Conservation (phyloP, 1,140 invertebrate species). For the Ceratoteleas bidentatus region DNA sequence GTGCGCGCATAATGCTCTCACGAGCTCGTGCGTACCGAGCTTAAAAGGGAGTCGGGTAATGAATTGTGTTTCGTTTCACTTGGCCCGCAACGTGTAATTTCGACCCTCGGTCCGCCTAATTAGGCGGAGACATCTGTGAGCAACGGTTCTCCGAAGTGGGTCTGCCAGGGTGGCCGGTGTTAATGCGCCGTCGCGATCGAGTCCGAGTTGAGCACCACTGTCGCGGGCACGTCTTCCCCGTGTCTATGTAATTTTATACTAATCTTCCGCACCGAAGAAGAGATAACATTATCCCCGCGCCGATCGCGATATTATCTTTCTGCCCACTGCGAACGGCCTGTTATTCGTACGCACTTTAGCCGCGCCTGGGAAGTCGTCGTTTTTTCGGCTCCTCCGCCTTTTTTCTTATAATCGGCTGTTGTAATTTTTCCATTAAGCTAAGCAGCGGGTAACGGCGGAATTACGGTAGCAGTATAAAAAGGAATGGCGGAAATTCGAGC, state of each 20-base stretch:
- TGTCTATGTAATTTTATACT: conserved; percentile 77
- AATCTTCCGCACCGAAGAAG: conserved; percentile 71
- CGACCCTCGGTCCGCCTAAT: conserved; percentile 72
- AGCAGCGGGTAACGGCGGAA: too few relatives aligned
- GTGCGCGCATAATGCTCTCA: conserved; percentile 58
- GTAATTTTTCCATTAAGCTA: too few relatives aligned
- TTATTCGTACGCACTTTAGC: too few relatives aligned
- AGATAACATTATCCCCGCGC: conserved; percentile 75
- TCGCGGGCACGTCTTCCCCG: conserved; percentile 67
- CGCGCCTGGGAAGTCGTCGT: too few relatives aligned
- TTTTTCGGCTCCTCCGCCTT: too few relatives aligned
- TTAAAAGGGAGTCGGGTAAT: conserved; percentile 71
- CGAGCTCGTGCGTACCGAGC: conserved; percentile 45
- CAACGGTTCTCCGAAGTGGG: conserved; percentile 71
- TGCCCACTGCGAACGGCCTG: too few relatives aligned
- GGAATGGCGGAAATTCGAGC: too few relatives aligned
- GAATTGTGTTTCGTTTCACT: conserved; percentile 78
- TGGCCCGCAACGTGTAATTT: conserved; percentile 79
- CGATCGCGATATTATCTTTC: conserved; percentile 77
- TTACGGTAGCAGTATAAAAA: too few relatives aligned
- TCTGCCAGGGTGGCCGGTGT: background rate
- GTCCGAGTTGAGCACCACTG: conserved; percentile 56
- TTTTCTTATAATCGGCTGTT: too few relatives aligned
- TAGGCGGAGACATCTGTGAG: conserved; percentile 79
- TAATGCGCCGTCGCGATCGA: background rate